Percentiles rank a stretch among this genome's conserved stretches.
These are phyloP conservation scores for Hybos culiciformis DNA, from an alignment of 2,888 invertebrate species.

Conservation along the genomic window DNA sequence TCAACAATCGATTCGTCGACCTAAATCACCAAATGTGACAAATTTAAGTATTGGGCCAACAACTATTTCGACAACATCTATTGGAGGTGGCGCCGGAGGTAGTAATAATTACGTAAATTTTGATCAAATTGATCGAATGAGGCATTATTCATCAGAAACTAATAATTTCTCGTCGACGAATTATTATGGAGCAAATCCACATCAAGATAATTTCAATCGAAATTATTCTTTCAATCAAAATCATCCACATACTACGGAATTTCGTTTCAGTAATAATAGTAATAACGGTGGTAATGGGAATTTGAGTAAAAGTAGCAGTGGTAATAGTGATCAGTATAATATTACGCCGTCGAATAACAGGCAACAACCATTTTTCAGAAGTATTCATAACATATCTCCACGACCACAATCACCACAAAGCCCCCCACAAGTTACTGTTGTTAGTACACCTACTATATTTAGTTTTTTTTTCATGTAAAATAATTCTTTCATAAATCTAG, in stretches of 20 bases:
- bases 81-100: constrained; percentile 12
- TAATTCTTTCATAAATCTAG: not conserved
- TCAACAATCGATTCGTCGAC: not conserved
- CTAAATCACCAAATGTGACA: constrained; percentile 21
- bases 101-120: constrained; percentile 41
- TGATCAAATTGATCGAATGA: constrained; percentile 42
- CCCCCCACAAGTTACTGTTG: constrained; percentile 4
- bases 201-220: constrained; percentile 29
- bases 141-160: constrained; percentile 25
- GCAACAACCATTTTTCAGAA: no score
- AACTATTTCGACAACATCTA: not conserved
- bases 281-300: no score
- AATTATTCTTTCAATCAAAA: constrained; percentile 31
- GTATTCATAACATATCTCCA: constrained; percentile 21
- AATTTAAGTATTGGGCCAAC: no score
- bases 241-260: constrained; percentile 29
- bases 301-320: constrained; percentile 15
- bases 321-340: constrained; percentile 14
- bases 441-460: not conserved
- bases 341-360: no score
- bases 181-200: constrained; percentile 6
- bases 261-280: no score
- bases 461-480: not conserved
- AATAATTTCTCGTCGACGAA: constrained; percentile 15
- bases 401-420: constrained; percentile 19